These are phyloP conservation scores for Polymixis flavicincta DNA, from an alignment of 2,888 invertebrate genomes.

Conservation along the genomic window DNA sequence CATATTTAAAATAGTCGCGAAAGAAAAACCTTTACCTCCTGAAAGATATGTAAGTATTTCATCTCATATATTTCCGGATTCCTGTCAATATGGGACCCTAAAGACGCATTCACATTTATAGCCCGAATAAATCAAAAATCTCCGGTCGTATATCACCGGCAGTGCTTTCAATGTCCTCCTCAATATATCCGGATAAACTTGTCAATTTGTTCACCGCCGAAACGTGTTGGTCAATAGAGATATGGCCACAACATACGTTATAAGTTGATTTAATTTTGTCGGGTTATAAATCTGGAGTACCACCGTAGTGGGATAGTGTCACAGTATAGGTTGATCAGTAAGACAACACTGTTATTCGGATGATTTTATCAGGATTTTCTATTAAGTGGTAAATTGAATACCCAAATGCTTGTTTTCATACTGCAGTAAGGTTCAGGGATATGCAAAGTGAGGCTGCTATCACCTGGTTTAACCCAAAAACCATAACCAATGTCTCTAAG, in stretches of 20 bases:
- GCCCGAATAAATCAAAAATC: slow-evolving; percentile 75
- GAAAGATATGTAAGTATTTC: slow-evolving; percentile 20
- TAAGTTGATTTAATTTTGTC: slow-evolving; percentile 81
- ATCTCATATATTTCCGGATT: slow-evolving; percentile 40
- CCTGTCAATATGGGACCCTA: slow-evolving; percentile 68
- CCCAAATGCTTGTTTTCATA: not conserved
- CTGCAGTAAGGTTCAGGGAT: not conserved
- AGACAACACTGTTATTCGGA: slow-evolving; percentile 1
- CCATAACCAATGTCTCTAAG: not conserved
- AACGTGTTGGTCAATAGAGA: slow-evolving; percentile 75
- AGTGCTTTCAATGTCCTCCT: slow-evolving; percentile 70
- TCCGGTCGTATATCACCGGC: slow-evolving; percentile 62
- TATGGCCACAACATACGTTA: slow-evolving; percentile 75
- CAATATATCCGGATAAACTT: slow-evolving; percentile 80
- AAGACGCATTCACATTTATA: slow-evolving; percentile 71
- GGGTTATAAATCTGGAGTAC: slow-evolving; percentile 80
- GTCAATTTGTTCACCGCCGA: slow-evolving; percentile 78
- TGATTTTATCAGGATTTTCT: too few relatives aligned
- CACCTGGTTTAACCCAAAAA: not conserved
- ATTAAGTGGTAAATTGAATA: too few relatives aligned
- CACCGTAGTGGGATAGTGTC: slow-evolving; percentile 53
- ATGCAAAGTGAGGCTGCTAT: too few relatives aligned
- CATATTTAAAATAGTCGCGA: not conserved
- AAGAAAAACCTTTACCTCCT: not conserved
- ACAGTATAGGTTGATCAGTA: slow-evolving; percentile 60